phyloP scores from a whole-genome alignment of 1,140 invertebrate species.

The Steinernema feltiae region DNA sequence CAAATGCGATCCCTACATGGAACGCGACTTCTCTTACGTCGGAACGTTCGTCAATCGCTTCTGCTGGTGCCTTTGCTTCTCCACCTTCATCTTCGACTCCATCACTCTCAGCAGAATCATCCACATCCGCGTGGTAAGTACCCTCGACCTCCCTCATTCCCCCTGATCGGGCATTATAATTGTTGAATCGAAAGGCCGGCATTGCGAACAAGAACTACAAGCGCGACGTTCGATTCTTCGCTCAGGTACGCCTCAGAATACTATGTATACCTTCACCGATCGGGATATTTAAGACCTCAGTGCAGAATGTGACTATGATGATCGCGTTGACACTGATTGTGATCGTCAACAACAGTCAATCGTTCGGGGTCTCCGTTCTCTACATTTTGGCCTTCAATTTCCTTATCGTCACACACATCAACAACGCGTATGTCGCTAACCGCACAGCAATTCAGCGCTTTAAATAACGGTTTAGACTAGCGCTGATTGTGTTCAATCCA shows the following conservation, averaged over 20 bases:
- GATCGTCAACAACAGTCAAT: background rate
- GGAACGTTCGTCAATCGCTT: background rate
- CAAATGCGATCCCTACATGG: background rate
- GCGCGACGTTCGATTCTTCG: background rate
- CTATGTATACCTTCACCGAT: too few relatives aligned
- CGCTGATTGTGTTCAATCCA: background rate
- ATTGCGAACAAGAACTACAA: background rate
- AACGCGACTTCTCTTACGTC: background rate
- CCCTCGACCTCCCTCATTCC: background rate
- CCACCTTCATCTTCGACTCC: background rate
- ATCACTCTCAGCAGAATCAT: background rate
- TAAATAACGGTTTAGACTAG: background rate
- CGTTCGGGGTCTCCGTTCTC: background rate
- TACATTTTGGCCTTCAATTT: background rate
- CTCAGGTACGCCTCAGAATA: too few relatives aligned
- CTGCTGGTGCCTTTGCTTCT: background rate
- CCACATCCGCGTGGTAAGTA: background rate
- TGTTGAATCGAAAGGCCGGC: background rate
- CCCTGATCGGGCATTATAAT: background rate
- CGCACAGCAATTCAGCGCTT: too few relatives aligned
- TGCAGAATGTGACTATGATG: background rate
- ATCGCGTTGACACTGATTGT: background rate
- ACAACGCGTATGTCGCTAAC: background rate
- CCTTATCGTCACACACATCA: background rate
- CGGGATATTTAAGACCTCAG: too few relatives aligned